These are phyloP conservation scores for Macrophya alboannulata DNA, from an alignment of 2,888 invertebrate genomes.

Conservation along the genomic window DNA sequence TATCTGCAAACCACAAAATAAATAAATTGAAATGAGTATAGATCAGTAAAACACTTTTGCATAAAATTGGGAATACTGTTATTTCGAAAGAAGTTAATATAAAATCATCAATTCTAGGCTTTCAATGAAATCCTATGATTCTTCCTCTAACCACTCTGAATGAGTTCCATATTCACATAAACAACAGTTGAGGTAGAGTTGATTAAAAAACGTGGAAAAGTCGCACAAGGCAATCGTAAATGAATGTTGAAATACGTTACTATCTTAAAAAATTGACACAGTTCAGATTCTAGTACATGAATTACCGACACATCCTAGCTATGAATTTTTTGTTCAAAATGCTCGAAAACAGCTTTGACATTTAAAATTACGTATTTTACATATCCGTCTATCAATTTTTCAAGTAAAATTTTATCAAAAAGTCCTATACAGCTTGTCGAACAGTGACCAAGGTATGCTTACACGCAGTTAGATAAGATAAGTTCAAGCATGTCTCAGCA, in stretches of 20 bases:
- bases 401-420: conserved; percentile 21
- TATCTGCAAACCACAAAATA: no score
- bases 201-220: background rate
- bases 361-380: background rate
- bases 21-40: no score
- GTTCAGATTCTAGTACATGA: background rate
- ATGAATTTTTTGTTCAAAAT: background rate
- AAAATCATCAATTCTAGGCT: background rate
- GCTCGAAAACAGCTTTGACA: background rate
- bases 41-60: no score
- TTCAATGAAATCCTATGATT: background rate
- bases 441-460: conserved; percentile 12
- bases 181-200: background rate
- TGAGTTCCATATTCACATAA: background rate
- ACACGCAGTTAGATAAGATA: conserved; percentile 37
- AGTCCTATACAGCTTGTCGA: background rate
- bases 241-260: background rate
- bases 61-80: no score
- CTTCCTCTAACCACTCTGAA: background rate
- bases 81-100: no score
- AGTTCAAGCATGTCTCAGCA: conserved; percentile 9
- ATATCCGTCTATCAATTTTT: background rate
- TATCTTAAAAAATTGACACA: background rate
- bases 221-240: background rate
- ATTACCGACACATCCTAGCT: background rate